Percentiles rank a stretch among this genome's conserved stretches.
phyloP scores from a whole-genome alignment of 2,113 vertebrate genomes.

The Malurus elegans region DNA sequence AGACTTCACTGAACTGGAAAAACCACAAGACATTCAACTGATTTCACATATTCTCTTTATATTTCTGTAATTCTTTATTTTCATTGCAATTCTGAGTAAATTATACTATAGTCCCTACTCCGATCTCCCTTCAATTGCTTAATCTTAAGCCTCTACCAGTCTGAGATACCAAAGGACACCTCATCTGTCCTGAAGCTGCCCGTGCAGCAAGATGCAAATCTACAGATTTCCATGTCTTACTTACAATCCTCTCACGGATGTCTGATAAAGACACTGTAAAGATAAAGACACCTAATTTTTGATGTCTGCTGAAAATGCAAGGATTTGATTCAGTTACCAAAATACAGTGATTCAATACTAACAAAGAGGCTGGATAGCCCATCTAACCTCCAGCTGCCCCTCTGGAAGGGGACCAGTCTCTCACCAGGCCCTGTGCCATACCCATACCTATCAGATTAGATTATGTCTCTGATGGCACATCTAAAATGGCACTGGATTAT shows the following conservation, averaged over 20 bases:
- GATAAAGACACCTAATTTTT: neutral
- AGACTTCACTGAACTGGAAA: neutral
- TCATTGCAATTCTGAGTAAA: neutral
- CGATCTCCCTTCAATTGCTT: neutral
- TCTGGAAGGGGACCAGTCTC: neutral
- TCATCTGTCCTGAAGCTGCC: neutral
- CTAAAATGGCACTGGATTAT: neutral
- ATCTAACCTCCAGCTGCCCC: neutral
- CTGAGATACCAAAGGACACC: neutral
- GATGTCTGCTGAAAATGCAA: neutral
- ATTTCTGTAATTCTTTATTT: neutral
- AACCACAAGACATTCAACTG: neutral
- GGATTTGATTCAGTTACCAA: neutral
- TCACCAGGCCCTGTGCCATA: neutral
- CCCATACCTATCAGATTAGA: neutral
- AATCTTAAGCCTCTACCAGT: neutral
- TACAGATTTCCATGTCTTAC: neutral
- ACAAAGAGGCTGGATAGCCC: neutral
- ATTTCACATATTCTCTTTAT: neutral
- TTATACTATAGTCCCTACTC: neutral
- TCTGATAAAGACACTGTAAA: no score
- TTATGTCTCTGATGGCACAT: neutral
- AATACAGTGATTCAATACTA: rapidly evolving
- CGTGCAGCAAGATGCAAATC: neutral
- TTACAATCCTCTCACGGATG: neutral